A percentile compares a stretch with the other conserved stretches of the same genome.
Conservation (phyloP, 2,888 invertebrate genomes). For the Odontocerum albicorne region DNA sequence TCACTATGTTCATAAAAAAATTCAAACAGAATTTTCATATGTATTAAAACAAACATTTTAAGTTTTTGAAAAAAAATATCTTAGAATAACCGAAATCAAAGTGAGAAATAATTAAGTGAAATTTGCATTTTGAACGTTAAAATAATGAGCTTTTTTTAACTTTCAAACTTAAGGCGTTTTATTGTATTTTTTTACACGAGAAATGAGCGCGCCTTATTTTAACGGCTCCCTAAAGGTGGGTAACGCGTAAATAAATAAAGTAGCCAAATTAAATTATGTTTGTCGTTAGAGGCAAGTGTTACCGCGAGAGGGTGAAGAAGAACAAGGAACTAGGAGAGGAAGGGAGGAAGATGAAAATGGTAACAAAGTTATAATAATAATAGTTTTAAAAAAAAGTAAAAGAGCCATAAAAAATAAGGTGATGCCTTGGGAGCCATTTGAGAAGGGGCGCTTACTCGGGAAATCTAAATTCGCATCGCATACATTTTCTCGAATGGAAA, state of each 20-base stretch:
- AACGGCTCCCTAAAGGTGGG: conserved; percentile 27
- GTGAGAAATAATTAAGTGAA: background rate
- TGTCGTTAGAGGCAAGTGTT: conserved; percentile 36
- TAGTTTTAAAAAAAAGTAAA: background rate
- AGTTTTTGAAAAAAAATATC: too few species aligned
- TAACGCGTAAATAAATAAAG: conserved; percentile 36
- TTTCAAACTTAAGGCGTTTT: background rate
- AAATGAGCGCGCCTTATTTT: conserved; percentile 16
- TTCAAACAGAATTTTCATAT: too few species aligned
- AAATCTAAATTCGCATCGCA: too few species aligned
- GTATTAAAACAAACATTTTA: too few species aligned
- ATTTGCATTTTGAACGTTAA: background rate
- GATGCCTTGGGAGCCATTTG: background rate
- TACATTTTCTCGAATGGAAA: too few species aligned
- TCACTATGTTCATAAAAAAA: too few species aligned
- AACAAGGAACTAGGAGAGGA: background rate
- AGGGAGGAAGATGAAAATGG: background rate
- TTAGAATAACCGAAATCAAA: too few species aligned
- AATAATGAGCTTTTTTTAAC: background rate
- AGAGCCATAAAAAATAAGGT: background rate
- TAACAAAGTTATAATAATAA: too few species aligned
- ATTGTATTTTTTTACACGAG: background rate
- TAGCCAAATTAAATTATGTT: conserved; percentile 36
- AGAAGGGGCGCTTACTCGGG: background rate
- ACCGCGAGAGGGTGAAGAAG: conserved; percentile 19